These are phyloP conservation scores for Phalacrocorax pelagicus DNA, from an alignment of 2,113 vertebrate species.

Conservation along the genomic window DNA sequence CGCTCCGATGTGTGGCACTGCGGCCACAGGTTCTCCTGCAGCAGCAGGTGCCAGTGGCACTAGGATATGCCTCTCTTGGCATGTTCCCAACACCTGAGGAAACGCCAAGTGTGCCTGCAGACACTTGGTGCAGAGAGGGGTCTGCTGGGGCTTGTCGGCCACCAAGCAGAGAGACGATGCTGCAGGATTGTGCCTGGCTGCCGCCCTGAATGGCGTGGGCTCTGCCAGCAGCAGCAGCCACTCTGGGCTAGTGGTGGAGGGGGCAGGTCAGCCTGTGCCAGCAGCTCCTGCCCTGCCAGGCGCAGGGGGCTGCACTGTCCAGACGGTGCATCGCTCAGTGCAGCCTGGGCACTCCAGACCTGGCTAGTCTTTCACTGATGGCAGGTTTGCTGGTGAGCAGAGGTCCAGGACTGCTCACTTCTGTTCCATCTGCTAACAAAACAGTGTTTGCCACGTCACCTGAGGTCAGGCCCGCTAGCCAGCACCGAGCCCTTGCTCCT, in stretches of 20 bases:
- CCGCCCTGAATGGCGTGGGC: fast-evolving
- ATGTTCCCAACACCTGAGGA: neutral
- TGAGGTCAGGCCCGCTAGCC: neutral
- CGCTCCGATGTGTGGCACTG: fast-evolving
- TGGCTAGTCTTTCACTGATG: neutral
- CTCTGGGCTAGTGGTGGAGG: fast-evolving
- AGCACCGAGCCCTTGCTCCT: too few relatives aligned
- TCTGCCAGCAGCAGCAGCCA: fast-evolving
- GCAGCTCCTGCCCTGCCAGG: neutral
- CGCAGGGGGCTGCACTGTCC: fast-evolving
- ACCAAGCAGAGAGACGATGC: neutral
- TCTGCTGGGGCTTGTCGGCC: neutral
- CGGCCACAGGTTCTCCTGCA: neutral
- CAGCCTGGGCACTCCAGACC: neutral
- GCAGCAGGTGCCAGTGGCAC: neutral
- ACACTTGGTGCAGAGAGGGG: neutral
- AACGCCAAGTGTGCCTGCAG: neutral
- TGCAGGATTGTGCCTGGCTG: neutral
- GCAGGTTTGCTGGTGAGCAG: neutral
- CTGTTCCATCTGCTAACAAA: neutral
- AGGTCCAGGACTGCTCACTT: neutral
- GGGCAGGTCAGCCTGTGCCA: neutral
- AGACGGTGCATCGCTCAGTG: fast-evolving
- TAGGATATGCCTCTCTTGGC: neutral
- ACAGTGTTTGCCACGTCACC: fast-evolving